phyloP scores from a whole-genome alignment of 2,113 vertebrate genomes.

The Craseonycteris thonglongyai region DNA sequence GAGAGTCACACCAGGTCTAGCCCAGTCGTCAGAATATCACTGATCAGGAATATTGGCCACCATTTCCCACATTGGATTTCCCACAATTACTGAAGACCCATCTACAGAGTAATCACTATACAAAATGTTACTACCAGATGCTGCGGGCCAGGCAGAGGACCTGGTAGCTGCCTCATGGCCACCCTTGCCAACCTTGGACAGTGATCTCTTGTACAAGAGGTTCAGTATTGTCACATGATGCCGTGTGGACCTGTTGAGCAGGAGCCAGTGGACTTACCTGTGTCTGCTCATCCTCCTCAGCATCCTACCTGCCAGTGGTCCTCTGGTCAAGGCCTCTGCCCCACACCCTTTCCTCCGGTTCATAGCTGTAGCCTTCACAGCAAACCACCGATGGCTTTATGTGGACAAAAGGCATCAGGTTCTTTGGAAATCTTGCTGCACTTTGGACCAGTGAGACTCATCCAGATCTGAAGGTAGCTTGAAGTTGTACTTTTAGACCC shows the following conservation, averaged over 20 bases:
- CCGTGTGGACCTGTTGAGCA: constrained; percentile 85
- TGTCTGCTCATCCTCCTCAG: constrained; percentile 88
- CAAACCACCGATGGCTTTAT: constrained; percentile 89
- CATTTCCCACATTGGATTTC: constrained; percentile 89
- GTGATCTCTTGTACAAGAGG: constrained; percentile 85
- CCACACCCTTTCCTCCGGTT: constrained; percentile 85
- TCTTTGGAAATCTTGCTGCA: constrained; percentile 90
- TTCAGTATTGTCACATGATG: constrained; percentile 90
- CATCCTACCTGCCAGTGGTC: constrained; percentile 82
- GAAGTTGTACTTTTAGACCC: constrained; percentile 62
- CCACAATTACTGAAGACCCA: constrained; percentile 87
- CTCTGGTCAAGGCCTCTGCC: constrained; percentile 72
- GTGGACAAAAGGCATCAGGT: constrained; percentile 89
- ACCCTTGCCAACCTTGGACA: constrained; percentile 89
- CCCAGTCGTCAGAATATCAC: constrained; percentile 88
- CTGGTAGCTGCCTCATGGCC: constrained; percentile 87
- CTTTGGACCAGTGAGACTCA: constrained; percentile 91
- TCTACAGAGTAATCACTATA: constrained; percentile 89
- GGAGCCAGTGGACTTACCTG: not conserved
- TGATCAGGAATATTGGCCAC: constrained; percentile 91
- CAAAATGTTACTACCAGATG: constrained; percentile 90
- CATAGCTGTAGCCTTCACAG: constrained; percentile 91
- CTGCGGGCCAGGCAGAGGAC: constrained; percentile 89
- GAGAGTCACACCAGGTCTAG: constrained; percentile 88
- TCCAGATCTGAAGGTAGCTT: constrained; percentile 85